phyloP scores from a whole-genome alignment of 2,888 invertebrate genomes.

The Mycalesis mineus region DNA sequence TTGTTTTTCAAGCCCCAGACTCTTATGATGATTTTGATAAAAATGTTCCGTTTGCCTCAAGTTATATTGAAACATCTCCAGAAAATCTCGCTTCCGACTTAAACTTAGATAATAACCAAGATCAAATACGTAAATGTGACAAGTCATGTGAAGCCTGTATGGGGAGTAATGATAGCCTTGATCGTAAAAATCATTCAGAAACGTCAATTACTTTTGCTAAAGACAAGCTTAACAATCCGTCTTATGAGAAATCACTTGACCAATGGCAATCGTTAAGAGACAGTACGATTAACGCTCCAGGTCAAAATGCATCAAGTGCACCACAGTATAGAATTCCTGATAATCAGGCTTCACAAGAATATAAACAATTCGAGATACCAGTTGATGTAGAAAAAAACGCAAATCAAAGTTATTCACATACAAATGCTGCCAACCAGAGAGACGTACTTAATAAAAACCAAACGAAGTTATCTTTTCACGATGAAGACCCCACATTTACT shows the following conservation, averaged over 20 bases:
- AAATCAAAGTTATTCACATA: neutral
- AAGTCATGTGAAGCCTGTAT: neutral
- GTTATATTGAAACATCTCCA: conserved; percentile 10
- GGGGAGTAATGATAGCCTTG: neutral
- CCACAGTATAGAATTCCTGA: neutral
- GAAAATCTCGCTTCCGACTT: neutral
- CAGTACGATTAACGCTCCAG: conserved; percentile 2
- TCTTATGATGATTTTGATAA: conserved; percentile 36
- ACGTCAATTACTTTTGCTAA: conserved; percentile 15
- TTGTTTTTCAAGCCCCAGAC: conserved; percentile 22
- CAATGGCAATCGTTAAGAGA: conserved; percentile 26
- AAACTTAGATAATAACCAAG: neutral
- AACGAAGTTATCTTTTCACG: neutral
- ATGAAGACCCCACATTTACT: neutral
- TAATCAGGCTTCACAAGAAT: neutral
- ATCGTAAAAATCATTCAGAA: neutral
- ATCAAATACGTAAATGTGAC: conserved; percentile 12
- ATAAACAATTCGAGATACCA: neutral
- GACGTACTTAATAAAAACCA: neutral
- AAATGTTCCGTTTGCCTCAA: conserved; percentile 33
- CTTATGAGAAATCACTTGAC: conserved; percentile 7
- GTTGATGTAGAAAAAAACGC: neutral
- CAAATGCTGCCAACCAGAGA: neutral
- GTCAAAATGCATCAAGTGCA: conserved; percentile 4
- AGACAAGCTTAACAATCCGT: conserved; percentile 16